These are phyloP conservation scores for Eupithecia dodoneata DNA, from an alignment of 2,888 invertebrate genomes.

Conservation along the genomic window DNA sequence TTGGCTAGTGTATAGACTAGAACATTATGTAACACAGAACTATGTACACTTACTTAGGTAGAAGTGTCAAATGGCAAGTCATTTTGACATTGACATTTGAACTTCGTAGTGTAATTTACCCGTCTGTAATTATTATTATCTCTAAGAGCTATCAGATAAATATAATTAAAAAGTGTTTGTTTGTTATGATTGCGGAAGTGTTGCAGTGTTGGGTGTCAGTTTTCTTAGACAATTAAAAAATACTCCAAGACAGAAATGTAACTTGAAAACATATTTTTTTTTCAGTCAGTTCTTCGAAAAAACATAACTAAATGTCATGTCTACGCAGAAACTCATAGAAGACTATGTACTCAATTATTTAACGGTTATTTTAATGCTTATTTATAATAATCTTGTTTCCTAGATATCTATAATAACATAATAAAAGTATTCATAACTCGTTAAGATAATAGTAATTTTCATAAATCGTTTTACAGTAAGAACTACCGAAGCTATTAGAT, in stretches of 20 bases:
- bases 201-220: not conserved
- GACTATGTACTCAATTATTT: not conserved
- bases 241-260: not conserved
- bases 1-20: not conserved
- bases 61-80: slow-evolving; percentile 31
- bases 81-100: slow-evolving; percentile 30
- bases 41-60: not conserved
- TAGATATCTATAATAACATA: not conserved
- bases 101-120: slow-evolving; percentile 18
- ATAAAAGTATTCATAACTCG: not conserved
- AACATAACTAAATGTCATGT: no score
- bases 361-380: not conserved
- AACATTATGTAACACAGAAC: not conserved
- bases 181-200: slow-evolving; percentile 19
- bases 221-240: not conserved
- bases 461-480: no score
- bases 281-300: no score
- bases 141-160: slow-evolving; percentile 26
- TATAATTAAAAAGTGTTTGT: slow-evolving; percentile 26
- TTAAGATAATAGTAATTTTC: no score
- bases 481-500: not conserved
- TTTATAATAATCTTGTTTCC: not conserved
- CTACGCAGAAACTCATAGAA: no score
- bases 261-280: not conserved
- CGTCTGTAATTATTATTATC: slow-evolving; percentile 29